Evolutionary conservation across 2,113 vertebrate species (phyloP), one percentile per base, ranked within the genome.

Genomic region (Grammomys surdaster): DNA sequence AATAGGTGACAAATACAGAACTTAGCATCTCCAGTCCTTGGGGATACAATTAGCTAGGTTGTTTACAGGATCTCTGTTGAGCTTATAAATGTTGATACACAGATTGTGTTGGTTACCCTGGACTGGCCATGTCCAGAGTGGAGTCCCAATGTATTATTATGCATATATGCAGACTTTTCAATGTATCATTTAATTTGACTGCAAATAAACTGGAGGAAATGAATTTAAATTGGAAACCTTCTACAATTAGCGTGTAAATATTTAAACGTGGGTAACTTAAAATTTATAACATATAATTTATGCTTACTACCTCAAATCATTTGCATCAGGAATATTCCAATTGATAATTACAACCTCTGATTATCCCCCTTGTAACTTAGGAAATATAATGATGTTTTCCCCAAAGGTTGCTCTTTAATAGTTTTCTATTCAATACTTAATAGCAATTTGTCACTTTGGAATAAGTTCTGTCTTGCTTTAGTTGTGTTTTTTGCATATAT

Each of bases 261-360:
- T 97, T 98, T 98, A 95, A 98, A 98, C 96, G 97, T 96, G 3
- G 93, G 73, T 96, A 87, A 94, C 43, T 96, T 96, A 89, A 3
- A 95, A 67, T 97, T 98, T 98, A 98, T 97, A 98, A 95, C 58
- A 97, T 98, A 95, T 98, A 98, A 96, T 97, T 97, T 98, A 95
- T 98, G 86, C 92, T 93, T 89, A 94, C 96, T 96, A 96, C 90
- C 72, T 95, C 75, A 93, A 97, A 97, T 97, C 54, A 97, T 92
- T 98, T 98, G 85, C 95, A 96, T 89, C 31, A 92, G 51, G 92
- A 97, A 95, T 97, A 96, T 96, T 97, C 97, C 97, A 98, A 81
- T 96, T 93, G 98, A 97, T 97, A 98, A 98, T 97, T 97, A 97
- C 82, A 97, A 95, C 89, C 17, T 96, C 81, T 92, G 96, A 98